phyloP scores from a whole-genome alignment of 2,888 invertebrate species.

The Slavum lentiscoides region DNA sequence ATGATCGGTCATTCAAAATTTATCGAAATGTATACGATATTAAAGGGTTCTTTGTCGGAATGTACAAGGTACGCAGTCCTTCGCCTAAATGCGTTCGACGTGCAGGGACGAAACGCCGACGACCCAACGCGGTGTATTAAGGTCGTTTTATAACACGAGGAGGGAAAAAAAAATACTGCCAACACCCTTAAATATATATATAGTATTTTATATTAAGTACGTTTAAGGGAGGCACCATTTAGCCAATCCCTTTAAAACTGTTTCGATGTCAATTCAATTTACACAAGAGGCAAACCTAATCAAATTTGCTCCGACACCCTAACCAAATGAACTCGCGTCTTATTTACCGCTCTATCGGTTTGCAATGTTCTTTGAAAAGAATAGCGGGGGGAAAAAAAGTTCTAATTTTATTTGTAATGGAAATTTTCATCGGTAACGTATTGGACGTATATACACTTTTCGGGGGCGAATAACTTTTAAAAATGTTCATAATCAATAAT shows the following conservation, averaged over 20 bases:
- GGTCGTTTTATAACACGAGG: slow-evolving; percentile 15
- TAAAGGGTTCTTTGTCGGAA: too few species aligned
- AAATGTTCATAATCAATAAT: too few species aligned
- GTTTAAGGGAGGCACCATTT: slow-evolving; percentile 10
- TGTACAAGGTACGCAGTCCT: too few species aligned
- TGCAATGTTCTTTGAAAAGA: slow-evolving; percentile 6
- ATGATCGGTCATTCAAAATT: too few species aligned
- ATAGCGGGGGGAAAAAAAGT: not conserved
- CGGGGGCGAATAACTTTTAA: too few species aligned
- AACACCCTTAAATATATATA: not conserved
- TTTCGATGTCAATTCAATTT: slow-evolving; percentile 51
- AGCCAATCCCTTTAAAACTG: slow-evolving; percentile 50
- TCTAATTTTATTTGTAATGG: slow-evolving; percentile 24
- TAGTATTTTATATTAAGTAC: slow-evolving; percentile 41
- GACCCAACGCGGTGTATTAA: slow-evolving; percentile 17
- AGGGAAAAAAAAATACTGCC: slow-evolving; percentile 9
- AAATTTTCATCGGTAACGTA: slow-evolving; percentile 30
- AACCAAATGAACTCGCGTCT: slow-evolving; percentile 43
- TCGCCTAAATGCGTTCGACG: not conserved
- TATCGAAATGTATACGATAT: too few species aligned
- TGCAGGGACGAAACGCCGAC: not conserved
- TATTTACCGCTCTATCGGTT: slow-evolving; percentile 41
- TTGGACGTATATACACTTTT: not conserved
- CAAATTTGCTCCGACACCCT: slow-evolving; percentile 34
- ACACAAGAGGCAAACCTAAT: slow-evolving; percentile 39